Evolutionary conservation across 2,888 invertebrate species (phyloP).

Genomic region (Stenurella melanura): DNA sequence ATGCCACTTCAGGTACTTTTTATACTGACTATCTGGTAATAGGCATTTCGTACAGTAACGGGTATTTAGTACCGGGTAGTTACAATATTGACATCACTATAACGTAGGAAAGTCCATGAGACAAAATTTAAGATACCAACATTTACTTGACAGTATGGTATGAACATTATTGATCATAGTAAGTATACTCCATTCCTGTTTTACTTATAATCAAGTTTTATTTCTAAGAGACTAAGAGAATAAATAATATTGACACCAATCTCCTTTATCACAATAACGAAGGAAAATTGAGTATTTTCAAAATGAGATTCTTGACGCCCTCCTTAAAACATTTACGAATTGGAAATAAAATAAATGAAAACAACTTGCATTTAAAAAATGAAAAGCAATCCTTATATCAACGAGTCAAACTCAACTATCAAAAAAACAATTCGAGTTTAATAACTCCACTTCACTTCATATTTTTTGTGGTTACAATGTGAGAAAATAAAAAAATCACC

Average conservation of each 20-base stretch:
- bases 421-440: neutral
- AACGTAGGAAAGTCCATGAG: too few relatives aligned
- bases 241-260: neutral
- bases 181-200: too few relatives aligned
- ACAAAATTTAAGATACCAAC: too few relatives aligned
- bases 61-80: too few relatives aligned
- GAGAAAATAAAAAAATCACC: constrained; percentile 35
- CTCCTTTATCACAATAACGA: neutral
- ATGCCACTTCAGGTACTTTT: too few relatives aligned
- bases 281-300: neutral
- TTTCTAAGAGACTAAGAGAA: too few relatives aligned
- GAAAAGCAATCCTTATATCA: neutral
- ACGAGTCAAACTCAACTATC: neutral
- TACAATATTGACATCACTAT: too few relatives aligned
- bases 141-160: too few relatives aligned
- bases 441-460: neutral
- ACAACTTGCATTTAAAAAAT: neutral
- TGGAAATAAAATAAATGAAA: neutral
- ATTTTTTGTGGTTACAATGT: neutral
- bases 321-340: neutral
- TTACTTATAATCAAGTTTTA: too few relatives aligned
- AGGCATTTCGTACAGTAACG: too few relatives aligned
- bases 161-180: too few relatives aligned
- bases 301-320: neutral
- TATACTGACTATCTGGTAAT: too few relatives aligned